phyloP scores from a whole-genome alignment of 2,888 invertebrate genomes.

The Mesopsocus fuscifrons region DNA sequence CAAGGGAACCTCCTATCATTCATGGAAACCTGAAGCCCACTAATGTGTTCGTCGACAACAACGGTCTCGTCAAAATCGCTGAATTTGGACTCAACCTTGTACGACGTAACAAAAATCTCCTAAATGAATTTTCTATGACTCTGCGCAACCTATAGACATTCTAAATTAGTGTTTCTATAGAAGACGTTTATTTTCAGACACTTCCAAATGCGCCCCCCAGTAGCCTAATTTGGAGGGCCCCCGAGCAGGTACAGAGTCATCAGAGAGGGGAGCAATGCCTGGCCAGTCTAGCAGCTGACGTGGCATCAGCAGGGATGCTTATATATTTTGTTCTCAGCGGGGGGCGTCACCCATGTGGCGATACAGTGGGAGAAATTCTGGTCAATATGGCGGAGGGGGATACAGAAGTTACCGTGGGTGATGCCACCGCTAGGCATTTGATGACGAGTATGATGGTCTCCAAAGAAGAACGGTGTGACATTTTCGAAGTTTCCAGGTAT shows the following conservation, averaged over 20 bases:
- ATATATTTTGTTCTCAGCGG: conserved; percentile 25
- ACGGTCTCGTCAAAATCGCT: conserved; percentile 23
- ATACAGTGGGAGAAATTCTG: conserved; percentile 22
- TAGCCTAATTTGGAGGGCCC: conserved; percentile 26
- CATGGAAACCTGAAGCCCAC: conserved; percentile 29
- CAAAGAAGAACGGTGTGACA: too few relatives aligned
- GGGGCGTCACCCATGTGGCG: conserved; percentile 26
- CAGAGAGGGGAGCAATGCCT: too few relatives aligned
- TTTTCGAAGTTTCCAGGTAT: too few relatives aligned
- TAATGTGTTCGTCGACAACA: conserved; percentile 25
- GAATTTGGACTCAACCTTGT: conserved; percentile 29
- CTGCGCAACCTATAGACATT: too few relatives aligned
- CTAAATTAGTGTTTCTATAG: too few relatives aligned
- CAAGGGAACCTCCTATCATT: conserved; percentile 22
- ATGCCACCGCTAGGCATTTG: too few relatives aligned
- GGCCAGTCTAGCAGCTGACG: conserved; percentile 24
- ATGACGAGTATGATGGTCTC: too few relatives aligned
- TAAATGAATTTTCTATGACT: too few relatives aligned
- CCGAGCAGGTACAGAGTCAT: too few relatives aligned
- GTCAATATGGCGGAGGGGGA: conserved; percentile 22
- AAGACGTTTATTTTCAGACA: too few relatives aligned
- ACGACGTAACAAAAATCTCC: too few relatives aligned
- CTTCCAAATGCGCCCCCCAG: conserved; percentile 22
- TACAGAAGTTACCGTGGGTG: too few relatives aligned
- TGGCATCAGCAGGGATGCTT: conserved; percentile 23